Percentiles rank a stretch among this genome's conserved stretches.
Conservation (phyloP, 2,113 vertebrate genomes). For the Nanorana parkeri region DNA sequence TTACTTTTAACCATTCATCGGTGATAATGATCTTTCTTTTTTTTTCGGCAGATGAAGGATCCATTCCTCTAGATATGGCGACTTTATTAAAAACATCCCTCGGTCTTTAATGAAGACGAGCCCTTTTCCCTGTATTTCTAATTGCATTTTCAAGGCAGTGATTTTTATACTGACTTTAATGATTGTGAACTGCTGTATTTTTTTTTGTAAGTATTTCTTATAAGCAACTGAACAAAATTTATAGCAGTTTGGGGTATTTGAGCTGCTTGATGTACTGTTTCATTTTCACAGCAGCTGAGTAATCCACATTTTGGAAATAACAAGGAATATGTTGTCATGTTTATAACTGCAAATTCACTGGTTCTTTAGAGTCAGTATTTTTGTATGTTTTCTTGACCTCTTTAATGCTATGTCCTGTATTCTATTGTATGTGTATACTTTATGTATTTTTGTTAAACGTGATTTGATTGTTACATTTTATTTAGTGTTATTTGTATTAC, state of each 20-base stretch:
- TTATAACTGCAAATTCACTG: constrained; percentile 73
- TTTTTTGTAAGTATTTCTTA: constrained; percentile 74
- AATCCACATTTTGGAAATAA: constrained; percentile 67
- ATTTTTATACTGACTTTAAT: constrained; percentile 64
- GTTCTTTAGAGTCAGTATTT: constrained; percentile 81
- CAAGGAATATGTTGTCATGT: constrained; percentile 69
- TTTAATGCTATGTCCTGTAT: constrained; percentile 73
- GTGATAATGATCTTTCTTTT: background rate
- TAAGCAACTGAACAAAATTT: constrained; percentile 66
- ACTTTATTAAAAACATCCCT: constrained; percentile 90
- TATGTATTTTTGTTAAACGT: constrained; percentile 80
- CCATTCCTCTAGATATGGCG: constrained; percentile 91
- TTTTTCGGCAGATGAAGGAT: constrained; percentile 81
- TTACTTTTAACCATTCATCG: background rate
- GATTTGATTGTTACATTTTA: constrained; percentile 62
- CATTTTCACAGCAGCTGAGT: constrained; percentile 65
- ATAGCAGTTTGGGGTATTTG: constrained; percentile 60
- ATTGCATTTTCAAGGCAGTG: constrained; percentile 63
- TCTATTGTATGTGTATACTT: constrained; percentile 69
- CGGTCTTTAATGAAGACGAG: constrained; percentile 79
- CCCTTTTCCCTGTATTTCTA: background rate
- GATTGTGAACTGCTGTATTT: constrained; percentile 72
- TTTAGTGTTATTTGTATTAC: constrained; percentile 64
- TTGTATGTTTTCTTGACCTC: constrained; percentile 83
- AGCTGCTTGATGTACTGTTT: constrained; percentile 50